Evolutionary conservation across 2,797 vertebrate genomes (phyloP).

Genomic region (Cheirogaleus major): DNA sequence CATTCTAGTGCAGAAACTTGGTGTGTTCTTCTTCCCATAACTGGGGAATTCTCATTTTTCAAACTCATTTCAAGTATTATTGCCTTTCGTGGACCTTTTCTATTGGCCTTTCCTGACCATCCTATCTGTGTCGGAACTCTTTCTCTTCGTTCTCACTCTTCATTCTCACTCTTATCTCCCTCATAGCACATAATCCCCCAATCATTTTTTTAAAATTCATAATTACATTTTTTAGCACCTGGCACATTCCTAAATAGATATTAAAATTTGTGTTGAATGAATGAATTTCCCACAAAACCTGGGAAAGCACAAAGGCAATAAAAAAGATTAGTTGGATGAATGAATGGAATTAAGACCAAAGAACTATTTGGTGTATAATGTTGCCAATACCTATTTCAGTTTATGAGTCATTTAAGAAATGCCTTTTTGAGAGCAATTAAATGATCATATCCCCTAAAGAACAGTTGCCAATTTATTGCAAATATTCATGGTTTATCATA

Average conservation of each 20-base stretch:
- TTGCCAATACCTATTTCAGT: conserved; percentile 21
- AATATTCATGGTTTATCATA: not conserved
- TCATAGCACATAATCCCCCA: not conserved
- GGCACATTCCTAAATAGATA: not conserved
- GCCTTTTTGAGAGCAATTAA: conserved; percentile 28
- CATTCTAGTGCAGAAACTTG: not conserved
- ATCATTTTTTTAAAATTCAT: not conserved
- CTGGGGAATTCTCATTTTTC: not conserved
- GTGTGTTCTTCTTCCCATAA: not conserved
- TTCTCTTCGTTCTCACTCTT: not conserved
- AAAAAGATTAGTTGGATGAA: conserved; percentile 6
- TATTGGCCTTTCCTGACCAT: not conserved
- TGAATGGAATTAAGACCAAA: conserved; percentile 4
- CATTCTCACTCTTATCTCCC: not conserved
- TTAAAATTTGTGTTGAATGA: not conserved
- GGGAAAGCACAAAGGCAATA: not conserved
- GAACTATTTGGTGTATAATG: conserved; percentile 15
- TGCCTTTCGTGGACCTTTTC: not conserved
- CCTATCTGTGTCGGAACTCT: not conserved
- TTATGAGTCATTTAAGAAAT: conserved; percentile 42
- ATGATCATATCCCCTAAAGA: not conserved
- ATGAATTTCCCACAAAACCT: not conserved
- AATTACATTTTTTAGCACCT: not conserved
- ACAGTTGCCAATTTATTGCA: not conserved
- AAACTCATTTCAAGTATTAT: not conserved